Evolutionary conservation across 2,888 invertebrate genomes (phyloP), one percentile per base, ranked within the genome.

Genomic region (Pheosia gnoma): DNA sequence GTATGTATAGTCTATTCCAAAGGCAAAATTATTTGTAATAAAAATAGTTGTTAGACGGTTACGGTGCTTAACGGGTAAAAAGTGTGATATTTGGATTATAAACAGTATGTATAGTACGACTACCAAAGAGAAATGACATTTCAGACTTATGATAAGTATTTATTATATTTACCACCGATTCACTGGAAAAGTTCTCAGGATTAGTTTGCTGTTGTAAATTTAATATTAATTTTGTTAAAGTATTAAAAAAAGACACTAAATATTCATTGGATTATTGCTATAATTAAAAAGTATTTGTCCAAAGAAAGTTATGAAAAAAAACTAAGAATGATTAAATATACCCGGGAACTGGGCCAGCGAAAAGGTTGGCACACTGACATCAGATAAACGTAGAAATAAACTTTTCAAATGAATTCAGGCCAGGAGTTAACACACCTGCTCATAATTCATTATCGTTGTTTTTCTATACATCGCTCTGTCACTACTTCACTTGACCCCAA

Each of bases 51-150:
- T 64, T 73, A 58, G 38, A 62, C 9, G 74, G 75, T 70, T 69
- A 77, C 75, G 85, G 85, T 88, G 85, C 83, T 84, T 81, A 81
- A 81, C 77, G 82, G 81, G 81, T 83, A 81, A 76, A 75, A 78
- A 66, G 85, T 87, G 85, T 88, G 86, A 85, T 88, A 86, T 84
- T 83, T 79, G 81, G 72, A 79, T 78, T 70, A 74, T 75, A 70
- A 77, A 72, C 63, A 67, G 71, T 75, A 72, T 72, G 72, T 72
- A 73, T 76, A 77, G 70, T 74, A 72, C 72, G 78, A 78, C 79
- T 81, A 82, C 82, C 85, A 85, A 83, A 84, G 84, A 82, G 64
- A 75, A 65, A 75, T 77, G 70, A 75, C 70, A 75, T 72, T 73
- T 70, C 64, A 65, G 64, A 70, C 59, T 51, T 63, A 75, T 56